Base-by-base conservation (phyloP, 1,140 invertebrate genomes). In the Anastrepha obliqua region DNA sequence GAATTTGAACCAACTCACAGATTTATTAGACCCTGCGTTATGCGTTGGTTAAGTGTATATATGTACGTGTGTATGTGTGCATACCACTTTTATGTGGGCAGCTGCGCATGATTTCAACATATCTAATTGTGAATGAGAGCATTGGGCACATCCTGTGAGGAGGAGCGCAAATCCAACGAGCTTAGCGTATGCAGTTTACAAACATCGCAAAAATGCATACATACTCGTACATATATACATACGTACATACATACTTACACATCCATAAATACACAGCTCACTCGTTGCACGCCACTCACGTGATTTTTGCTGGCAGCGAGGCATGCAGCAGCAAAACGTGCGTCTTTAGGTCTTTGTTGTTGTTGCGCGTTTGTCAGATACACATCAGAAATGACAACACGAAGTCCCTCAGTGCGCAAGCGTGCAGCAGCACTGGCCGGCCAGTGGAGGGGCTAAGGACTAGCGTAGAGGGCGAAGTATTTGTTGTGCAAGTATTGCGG, bases 371-470 rank as follows among this genome's bases (percentile, higher is more conserved):
- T 81, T 81, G 74, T 81, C 74, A 81, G 74, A 81, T 81, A 81
- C 47, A 81, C 74, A 81, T 81, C 74, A 81, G 74, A 81, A 81
- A 44, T 81, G 74, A 81, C 74, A 81, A 81, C 74, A 81, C 74
- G 74, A 81, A 42, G 47, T 5, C 11, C 29, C 64, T 51, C 74
- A 55, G 47, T 81, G 47, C 47, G 20, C 74, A 81, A 81, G 74
- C 74, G 74, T 81, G 47, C 74, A 81, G 42, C 47, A 55, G 44
- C 47, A 81, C 8, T n/a, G 42, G n/a, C 0, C 13, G 39, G 11
- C 67, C 9, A 17, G 64, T 5, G 64, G 7, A 67, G 64, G 5
- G 29, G 64, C n/a, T 39, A 62, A 15, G 6, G 1, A 74, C 74
- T 51, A 29, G 42, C 70, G 44, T 29, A 8, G 11, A 74, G 70